Base-by-base conservation (phyloP, 2,113 vertebrate species). In the Thalassoma bifasciatum region DNA sequence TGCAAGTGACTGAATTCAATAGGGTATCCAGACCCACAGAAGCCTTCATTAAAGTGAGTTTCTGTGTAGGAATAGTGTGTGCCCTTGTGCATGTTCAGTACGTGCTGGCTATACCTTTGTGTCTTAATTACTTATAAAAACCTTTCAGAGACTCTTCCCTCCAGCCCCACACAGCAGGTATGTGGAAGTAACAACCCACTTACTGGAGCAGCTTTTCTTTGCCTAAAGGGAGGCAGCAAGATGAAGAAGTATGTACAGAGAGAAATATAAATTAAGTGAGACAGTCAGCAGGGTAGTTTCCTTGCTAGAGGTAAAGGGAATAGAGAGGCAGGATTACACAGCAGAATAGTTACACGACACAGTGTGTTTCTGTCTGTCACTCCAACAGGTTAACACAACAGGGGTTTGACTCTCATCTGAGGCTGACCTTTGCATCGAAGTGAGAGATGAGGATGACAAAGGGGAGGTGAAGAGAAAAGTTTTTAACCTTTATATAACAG, bases 91-190 rank as follows among this genome's bases (percentile, higher is more conserved):
- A 10, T 36, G 46, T 44, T 0, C 21, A 14, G 46, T 5, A 8
- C 24, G 22, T 10, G 21, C 26, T 13, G 16, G 56, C 42, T 72
- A 62, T 80, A 69, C 72, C 72, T 68, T 64, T 51, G 58, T 73
- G 79, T 75, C 75, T 84, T 82, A 75, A 85, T 85, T 76, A 89
- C 37, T 77, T 72, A 60, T 59, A 53, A 8, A 75, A n/a, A 36
- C 58, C 58, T 42, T 42, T 52, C 69, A 73, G 53, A 65, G 40
- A 49, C 42, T 59, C 64, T 44, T 53, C 81, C 72, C 78, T 60
- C 53, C 38, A 72, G 46, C 66, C 63, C 44, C 9, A 21, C 66
- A 40, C 79, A 70, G 76, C 62, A 75, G 66, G 83, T 64, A 16
- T 50, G 58, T 24, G 56, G 36, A 66, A 68, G 53, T 66, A 75